Percentiles rank a stretch among this genome's conserved stretches.
phyloP scores from a whole-genome alignment of 2,888 invertebrate genomes.

The Polydrusus tereticollis region DNA sequence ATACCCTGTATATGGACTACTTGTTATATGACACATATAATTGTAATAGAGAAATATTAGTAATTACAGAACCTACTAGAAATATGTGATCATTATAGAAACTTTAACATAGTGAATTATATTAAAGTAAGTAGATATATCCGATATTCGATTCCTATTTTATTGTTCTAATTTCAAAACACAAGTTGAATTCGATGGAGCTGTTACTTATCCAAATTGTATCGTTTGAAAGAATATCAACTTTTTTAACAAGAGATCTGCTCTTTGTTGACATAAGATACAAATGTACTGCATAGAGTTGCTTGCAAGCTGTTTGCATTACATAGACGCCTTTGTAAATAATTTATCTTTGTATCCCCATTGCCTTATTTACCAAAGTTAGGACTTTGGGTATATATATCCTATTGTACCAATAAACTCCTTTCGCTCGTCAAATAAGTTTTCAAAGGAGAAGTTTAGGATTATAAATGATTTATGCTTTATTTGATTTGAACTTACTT shows the following conservation, averaged over 20 bases:
- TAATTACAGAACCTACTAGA: background rate
- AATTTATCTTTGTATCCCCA: conserved; percentile 24
- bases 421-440: background rate
- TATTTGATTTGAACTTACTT: no score
- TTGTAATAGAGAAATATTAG: no score
- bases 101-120: background rate
- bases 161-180: conserved; percentile 8
- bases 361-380: conserved; percentile 27
- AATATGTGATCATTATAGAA: background rate
- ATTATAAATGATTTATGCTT: no score
- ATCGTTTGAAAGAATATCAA: conserved; percentile 27
- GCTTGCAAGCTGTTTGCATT: conserved; percentile 29
- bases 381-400: conserved; percentile 18
- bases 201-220: conserved; percentile 21
- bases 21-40: no score
- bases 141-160: background rate
- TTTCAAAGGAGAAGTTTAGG: no score
- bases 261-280: conserved; percentile 13
- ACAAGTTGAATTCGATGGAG: background rate
- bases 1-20: no score
- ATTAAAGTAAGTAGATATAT: background rate
- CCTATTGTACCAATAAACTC: conserved; percentile 15
- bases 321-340: conserved; percentile 26
- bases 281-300: conserved; percentile 27
- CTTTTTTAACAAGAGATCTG: conserved; percentile 20